Percentiles rank a stretch among this genome's conserved stretches.
These are phyloP conservation scores for Drosophila multiciliata DNA, from an alignment of 2,888 invertebrate species.

Conservation along the genomic window DNA sequence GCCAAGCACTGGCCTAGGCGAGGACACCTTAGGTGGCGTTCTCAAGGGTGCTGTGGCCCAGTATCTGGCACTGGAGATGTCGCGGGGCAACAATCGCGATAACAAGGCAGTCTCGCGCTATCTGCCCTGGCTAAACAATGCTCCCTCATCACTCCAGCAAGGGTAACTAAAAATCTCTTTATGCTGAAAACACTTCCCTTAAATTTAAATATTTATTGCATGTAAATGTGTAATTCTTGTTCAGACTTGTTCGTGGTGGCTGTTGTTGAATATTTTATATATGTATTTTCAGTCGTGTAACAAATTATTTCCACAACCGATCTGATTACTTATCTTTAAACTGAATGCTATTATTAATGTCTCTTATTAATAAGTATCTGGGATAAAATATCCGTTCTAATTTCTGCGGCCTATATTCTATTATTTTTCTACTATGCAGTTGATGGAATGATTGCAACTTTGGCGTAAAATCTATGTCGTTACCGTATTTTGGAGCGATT, in stretches of 20 bases:
- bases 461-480: not conserved
- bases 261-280: not conserved
- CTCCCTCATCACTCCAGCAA: constrained; percentile 92
- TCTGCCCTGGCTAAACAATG: constrained; percentile 95
- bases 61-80: constrained; percentile 96
- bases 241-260: not conserved
- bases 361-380: not conserved
- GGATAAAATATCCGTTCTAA: not conserved
- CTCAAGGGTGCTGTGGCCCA: constrained; percentile 98
- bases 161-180: constrained; percentile 86
- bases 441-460: not conserved
- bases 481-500: not conserved
- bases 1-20: constrained; percentile 91
- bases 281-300: not conserved
- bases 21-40: constrained; percentile 98
- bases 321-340: not conserved
- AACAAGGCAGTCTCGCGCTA: constrained; percentile 92
- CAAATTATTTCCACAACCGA: not conserved
- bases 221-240: not conserved
- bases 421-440: not conserved
- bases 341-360: not conserved
- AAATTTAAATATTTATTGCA: not conserved
- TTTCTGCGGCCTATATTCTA: not conserved
- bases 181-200: not conserved
- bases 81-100: constrained; percentile 93